Base-by-base conservation (phyloP, 2,888 invertebrate genomes). In the Plagodis pulveraria region DNA sequence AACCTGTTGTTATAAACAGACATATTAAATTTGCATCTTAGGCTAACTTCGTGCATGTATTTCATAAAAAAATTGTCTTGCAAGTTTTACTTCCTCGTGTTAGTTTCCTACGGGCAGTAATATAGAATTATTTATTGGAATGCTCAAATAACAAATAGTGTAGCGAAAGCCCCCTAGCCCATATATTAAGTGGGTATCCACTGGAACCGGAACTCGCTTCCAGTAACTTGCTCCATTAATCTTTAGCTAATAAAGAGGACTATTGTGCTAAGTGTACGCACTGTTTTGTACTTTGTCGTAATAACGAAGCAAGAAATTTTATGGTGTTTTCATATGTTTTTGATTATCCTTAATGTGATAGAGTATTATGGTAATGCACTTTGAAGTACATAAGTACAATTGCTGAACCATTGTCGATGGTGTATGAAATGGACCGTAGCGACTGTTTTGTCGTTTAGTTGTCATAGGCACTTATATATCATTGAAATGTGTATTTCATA, bases 161-260 rank as follows among this genome's bases (percentile, higher is more conserved):
- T 50, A 49, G 40, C 10, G n/a, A 33, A 12, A n/a, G 22, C 46
- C 60, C 56, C 44, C 44, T 22, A 33, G 40, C 35, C 44, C 62
- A 63, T 68, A 68, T 57, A 64, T 68, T 63, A 64, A 46, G 52
- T 46, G 66, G 50, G 51, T 50, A 66, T 58, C 64, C 55, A 63
- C 52, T 64, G 62, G 66, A 68, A 68, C 67, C 42, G 63, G 50
- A 54, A 64, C 64, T 58, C 55, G 57, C 55, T 58, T 56, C 65
- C 62, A 66, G 62, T 56, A 67, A 67, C 67, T 67, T 65, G 62
- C 44, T 49, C 61, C 67, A 69, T 69, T 67, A 69, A 67, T 69
- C 67, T 67, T 54, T 10, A 32, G 55, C 65, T 58, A 67, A 69
- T 69, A 69, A 69, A 66, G 68, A 66, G 64, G 58, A 44, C 69